phyloP scores from a whole-genome alignment of 2,113 vertebrate species.

The Anser brachyrhynchus region DNA sequence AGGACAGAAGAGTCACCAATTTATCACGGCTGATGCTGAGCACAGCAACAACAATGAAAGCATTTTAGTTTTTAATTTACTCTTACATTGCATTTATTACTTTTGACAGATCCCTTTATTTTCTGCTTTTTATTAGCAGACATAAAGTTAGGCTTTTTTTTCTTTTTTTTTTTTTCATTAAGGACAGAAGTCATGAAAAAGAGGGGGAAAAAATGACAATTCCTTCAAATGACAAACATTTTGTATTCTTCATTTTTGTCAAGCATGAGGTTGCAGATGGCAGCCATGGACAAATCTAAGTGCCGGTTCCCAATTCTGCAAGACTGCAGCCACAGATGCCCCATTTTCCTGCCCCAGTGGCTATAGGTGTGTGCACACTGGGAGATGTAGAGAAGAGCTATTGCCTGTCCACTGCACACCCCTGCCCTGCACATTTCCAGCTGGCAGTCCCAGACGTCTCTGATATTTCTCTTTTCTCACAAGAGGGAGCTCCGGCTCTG shows the following conservation, averaged over 20 bases:
- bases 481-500: conserved; percentile 67
- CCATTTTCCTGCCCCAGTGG: not conserved
- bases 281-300: not conserved
- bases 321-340: not conserved
- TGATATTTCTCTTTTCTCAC: conserved; percentile 39
- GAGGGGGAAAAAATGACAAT: not conserved
- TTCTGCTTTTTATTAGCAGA: conserved; percentile 46
- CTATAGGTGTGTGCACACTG: not conserved
- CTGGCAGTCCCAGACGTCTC: not conserved
- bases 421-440: not conserved
- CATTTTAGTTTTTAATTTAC: not conserved
- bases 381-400: not conserved
- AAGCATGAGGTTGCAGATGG: not conserved
- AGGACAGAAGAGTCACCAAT: not conserved
- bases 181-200: not conserved
- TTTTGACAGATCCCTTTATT: conserved; percentile 29
- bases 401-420: not conserved
- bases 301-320: not conserved
- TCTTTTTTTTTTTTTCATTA: not conserved
- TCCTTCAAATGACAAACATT: not conserved
- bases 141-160: not conserved
- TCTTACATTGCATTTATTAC: not conserved
- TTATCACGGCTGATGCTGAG: not conserved
- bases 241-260: not conserved
- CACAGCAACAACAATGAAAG: not conserved